These are phyloP conservation scores for Lucifuga dentata DNA, from an alignment of 2,113 vertebrate species.

Conservation along the genomic window DNA sequence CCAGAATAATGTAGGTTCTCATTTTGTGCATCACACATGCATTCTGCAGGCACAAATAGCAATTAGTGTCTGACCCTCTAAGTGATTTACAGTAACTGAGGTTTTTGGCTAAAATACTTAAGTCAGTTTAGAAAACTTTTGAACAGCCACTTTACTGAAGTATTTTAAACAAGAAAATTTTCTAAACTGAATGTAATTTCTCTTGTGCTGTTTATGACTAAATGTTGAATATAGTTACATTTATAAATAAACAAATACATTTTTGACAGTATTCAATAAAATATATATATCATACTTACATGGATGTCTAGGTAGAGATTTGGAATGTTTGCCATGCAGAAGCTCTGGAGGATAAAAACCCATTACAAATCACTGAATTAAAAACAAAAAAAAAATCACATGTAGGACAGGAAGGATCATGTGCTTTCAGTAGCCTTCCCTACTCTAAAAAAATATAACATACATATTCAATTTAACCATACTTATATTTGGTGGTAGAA, in stretches of 20 bases:
- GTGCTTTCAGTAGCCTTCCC: too few species aligned
- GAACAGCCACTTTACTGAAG: not conserved
- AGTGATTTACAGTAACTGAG: slow-evolving; percentile 36
- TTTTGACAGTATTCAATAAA: not conserved
- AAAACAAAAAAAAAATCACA: too few species aligned
- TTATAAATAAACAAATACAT: not conserved
- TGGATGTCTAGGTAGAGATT: slow-evolving; percentile 74
- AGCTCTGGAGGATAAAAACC: slow-evolving; percentile 34
- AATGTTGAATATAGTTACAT: not conserved
- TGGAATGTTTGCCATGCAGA: slow-evolving; percentile 70
- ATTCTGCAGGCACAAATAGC: slow-evolving; percentile 65
- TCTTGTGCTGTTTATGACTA: too few species aligned
- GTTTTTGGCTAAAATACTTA: slow-evolving; percentile 32
- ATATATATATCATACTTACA: slow-evolving; percentile 62
- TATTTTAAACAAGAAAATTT: too few species aligned
- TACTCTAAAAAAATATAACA: not conserved
- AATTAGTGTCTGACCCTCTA: slow-evolving; percentile 41
- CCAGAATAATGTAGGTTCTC: slow-evolving; percentile 59
- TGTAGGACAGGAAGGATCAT: too few species aligned
- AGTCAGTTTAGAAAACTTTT: not conserved
- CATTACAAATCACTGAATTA: too few species aligned
- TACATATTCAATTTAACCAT: too few species aligned
- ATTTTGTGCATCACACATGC: slow-evolving; percentile 75
- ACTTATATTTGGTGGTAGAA: too few species aligned
- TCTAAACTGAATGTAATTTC: too few species aligned